These are phyloP conservation scores for Brachypterus glaber DNA, from an alignment of 2,888 invertebrate species.

Conservation along the genomic window DNA sequence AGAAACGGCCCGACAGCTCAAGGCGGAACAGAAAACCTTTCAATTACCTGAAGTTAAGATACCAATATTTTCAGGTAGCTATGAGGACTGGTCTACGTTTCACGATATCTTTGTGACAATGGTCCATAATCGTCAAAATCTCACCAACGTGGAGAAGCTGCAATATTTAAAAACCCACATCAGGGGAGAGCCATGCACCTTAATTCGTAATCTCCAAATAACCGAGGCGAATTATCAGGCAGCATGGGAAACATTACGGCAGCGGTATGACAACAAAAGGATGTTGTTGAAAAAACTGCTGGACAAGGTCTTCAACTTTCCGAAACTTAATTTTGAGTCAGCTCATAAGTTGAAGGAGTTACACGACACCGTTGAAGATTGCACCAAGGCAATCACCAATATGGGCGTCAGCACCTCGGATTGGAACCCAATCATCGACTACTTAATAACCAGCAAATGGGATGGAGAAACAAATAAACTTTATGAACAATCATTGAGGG, in stretches of 20 bases:
- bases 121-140: background rate
- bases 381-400: slow-evolving; percentile 5
- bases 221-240: slow-evolving; percentile 9
- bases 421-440: slow-evolving; percentile 1
- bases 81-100: background rate
- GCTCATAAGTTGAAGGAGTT: slow-evolving; percentile 4
- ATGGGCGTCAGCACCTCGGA: slow-evolving; percentile 1
- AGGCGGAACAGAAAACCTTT: too few relatives aligned
- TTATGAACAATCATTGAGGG: slow-evolving; percentile 4
- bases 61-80: background rate
- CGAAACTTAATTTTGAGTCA: slow-evolving; percentile 1
- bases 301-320: slow-evolving; percentile 3
- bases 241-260: slow-evolving; percentile 6
- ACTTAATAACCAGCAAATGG: slow-evolving; percentile 7
- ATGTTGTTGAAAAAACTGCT: slow-evolving; percentile 7
- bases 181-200: slow-evolving; percentile 7
- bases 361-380: slow-evolving; percentile 8
- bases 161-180: slow-evolving; percentile 11
- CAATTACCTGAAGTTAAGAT: background rate
- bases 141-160: slow-evolving; percentile 8
- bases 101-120: background rate
- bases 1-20: too few relatives aligned
- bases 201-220: slow-evolving; percentile 10
- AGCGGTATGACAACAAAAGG: slow-evolving; percentile 9
- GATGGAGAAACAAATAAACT: slow-evolving; percentile 4